Evolutionary conservation across 2,797 vertebrate species (phyloP).

Genomic region (Gambusia yucatana): DNA sequence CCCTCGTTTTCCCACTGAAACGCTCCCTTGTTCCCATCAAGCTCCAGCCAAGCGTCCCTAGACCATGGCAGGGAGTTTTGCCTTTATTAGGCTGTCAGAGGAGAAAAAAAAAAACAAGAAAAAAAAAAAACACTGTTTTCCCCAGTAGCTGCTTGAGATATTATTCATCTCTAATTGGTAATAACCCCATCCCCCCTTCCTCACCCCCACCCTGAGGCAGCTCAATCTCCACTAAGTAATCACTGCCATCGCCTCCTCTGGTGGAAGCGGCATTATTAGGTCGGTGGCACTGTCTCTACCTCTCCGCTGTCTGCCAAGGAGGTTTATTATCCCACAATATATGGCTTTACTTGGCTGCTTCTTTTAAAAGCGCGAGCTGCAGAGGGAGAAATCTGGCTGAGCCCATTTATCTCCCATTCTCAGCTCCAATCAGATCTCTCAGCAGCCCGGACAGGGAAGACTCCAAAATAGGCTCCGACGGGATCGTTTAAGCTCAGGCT

Average conservation of each 20-base stretch:
- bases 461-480: constrained; percentile 46
- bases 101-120: background rate
- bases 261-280: constrained; percentile 70
- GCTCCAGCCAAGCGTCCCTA: constrained; percentile 44
- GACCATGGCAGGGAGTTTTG: constrained; percentile 41
- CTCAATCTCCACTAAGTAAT: constrained; percentile 74
- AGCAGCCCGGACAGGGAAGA: constrained; percentile 24
- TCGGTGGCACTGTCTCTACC: constrained; percentile 59
- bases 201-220: constrained; percentile 59
- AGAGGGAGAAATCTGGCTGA: constrained; percentile 22
- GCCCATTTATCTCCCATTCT: constrained; percentile 38
- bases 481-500: constrained; percentile 43
- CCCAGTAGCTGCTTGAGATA: constrained; percentile 67
- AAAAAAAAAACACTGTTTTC: constrained; percentile 52
- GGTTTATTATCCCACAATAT: constrained; percentile 70
- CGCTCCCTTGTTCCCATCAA: constrained; percentile 5
- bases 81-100: constrained; percentile 66
- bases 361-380: constrained; percentile 33
- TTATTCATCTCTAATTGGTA: constrained; percentile 83
- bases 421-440: constrained; percentile 30
- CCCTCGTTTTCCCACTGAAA: constrained; percentile 2
- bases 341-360: constrained; percentile 41
- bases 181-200: constrained; percentile 63
- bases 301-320: constrained; percentile 60
- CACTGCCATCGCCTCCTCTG: constrained; percentile 65